These are phyloP conservation scores for Drosophila rufa DNA, from an alignment of 1,140 invertebrate genomes.

Conservation along the genomic window DNA sequence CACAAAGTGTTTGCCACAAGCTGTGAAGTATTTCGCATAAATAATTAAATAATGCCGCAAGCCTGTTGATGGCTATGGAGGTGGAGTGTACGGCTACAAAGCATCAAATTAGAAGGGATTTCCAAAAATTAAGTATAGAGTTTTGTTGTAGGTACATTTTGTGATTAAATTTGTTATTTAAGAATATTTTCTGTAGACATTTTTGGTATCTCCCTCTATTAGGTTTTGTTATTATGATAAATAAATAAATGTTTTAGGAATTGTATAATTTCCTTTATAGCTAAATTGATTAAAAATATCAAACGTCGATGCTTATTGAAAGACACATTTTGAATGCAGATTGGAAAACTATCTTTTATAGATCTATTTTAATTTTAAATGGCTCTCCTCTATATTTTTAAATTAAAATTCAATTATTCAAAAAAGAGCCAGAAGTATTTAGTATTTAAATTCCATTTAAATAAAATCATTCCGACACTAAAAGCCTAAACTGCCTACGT, in stretches of 20 bases:
- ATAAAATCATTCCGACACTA: constrained; percentile 4
- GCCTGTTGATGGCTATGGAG: constrained; percentile 21
- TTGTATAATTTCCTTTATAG: too few species aligned
- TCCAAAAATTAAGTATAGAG: too few species aligned
- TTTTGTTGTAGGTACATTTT: neutral
- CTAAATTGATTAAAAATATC: neutral
- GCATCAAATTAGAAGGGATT: neutral
- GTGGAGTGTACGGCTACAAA: neutral
- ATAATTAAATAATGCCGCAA: constrained; percentile 46
- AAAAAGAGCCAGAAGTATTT: neutral
- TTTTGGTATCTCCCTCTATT: too few species aligned
- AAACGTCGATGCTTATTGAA: neutral
- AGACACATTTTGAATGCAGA: neutral
- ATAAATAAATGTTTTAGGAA: neutral
- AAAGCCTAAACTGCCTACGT: neutral
- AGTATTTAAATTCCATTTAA: neutral
- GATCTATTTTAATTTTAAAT: neutral
- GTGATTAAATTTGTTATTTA: neutral
- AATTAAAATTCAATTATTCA: neutral
- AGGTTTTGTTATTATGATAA: neutral
- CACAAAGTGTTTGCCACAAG: constrained; percentile 23
- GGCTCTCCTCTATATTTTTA: too few species aligned
- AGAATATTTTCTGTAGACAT: neutral
- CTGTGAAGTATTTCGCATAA: constrained; percentile 41
- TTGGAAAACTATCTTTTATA: too few species aligned